These are phyloP conservation scores for Novumbra hubbsi DNA, from an alignment of 2,797 vertebrate genomes.

Conservation along the genomic window DNA sequence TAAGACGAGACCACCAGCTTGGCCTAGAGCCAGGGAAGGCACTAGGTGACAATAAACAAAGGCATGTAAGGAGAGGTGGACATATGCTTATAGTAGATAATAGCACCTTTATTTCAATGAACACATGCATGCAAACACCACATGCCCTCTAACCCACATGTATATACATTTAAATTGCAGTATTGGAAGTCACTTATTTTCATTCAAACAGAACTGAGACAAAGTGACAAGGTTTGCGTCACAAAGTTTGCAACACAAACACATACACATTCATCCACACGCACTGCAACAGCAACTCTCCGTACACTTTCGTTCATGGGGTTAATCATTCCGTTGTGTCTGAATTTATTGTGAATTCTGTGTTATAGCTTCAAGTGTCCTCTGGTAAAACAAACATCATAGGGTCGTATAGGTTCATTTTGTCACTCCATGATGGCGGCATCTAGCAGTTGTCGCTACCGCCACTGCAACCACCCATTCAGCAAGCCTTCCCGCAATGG, in stretches of 20 bases:
- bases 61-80: neutral
- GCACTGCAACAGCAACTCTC: neutral
- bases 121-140: neutral
- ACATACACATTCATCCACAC: neutral
- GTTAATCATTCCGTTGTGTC: neutral
- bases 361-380: conserved; percentile 12
- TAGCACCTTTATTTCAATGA: neutral
- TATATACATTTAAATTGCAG: too few relatives aligned
- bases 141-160: too few relatives aligned
- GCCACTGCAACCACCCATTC: neutral
- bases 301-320: neutral
- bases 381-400: conserved; percentile 11
- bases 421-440: conserved; percentile 14
- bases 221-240: too few relatives aligned
- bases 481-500: neutral
- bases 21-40: neutral
- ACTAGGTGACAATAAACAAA: neutral
- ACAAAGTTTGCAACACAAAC: too few relatives aligned
- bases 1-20: neutral
- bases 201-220: too few relatives aligned
- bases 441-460: neutral
- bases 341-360: conserved; percentile 9
- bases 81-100: neutral
- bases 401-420: conserved; percentile 28
- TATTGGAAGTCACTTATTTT: too few relatives aligned